These are phyloP conservation scores for Lycaon pictus DNA, from an alignment of 2,113 vertebrate species.

Conservation along the genomic window DNA sequence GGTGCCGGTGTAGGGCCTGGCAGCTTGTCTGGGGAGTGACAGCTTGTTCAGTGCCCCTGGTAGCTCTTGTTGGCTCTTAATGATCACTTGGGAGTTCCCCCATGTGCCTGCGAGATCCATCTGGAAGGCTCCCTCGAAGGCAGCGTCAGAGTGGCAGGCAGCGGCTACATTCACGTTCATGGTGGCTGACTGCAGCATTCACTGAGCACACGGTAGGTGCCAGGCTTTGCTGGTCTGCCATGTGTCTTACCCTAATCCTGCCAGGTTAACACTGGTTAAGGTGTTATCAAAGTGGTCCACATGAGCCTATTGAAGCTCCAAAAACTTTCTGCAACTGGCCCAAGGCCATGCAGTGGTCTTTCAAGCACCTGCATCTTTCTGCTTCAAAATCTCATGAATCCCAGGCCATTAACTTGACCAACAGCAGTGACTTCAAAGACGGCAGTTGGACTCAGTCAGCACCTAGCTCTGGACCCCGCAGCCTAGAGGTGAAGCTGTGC, in stretches of 20 bases:
- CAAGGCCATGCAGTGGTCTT: not conserved
- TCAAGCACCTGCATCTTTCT: not conserved
- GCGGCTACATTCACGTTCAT: too few species aligned
- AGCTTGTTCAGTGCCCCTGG: too few species aligned
- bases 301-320: not conserved
- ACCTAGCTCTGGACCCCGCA: not conserved
- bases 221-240: not conserved
- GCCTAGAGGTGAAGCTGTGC: not conserved
- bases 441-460: too few species aligned
- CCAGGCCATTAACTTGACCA: not conserved
- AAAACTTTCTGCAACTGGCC: not conserved
- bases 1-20: fast-evolving
- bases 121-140: not conserved
- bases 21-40: not conserved
- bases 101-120: not conserved
- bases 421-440: not conserved
- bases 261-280: not conserved
- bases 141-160: not conserved
- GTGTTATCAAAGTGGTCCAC: not conserved
- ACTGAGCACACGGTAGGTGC: too few species aligned
- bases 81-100: not conserved
- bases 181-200: too few species aligned
- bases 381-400: not conserved
- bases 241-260: not conserved
- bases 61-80: not conserved